phyloP scores from a whole-genome alignment of 37 sponge, comb jelly and placozoan species.

The Chondrilla cf. caribensis region DNA sequence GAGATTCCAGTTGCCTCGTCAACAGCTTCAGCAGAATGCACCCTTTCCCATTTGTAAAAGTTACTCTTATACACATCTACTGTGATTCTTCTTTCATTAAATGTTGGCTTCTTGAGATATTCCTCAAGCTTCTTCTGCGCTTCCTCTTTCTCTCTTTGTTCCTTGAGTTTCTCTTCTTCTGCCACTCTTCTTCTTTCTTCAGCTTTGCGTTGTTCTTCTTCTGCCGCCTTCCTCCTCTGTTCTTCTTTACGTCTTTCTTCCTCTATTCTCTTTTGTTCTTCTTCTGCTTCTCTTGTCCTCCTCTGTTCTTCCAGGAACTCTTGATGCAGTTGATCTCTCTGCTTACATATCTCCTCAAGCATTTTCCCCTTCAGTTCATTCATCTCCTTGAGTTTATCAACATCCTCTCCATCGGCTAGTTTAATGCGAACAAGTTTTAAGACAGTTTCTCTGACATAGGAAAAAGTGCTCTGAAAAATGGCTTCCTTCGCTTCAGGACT shows the following conservation, averaged over 20 bases:
- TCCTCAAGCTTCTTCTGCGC: not conserved
- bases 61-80: not conserved
- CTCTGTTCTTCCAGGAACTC: conserved; percentile 7
- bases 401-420: not conserved
- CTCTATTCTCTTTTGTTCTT: not conserved
- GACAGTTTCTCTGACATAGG: not conserved
- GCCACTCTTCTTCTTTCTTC: not conserved
- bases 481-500: conserved; percentile 4
- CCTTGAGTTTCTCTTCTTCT: not conserved
- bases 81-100: not conserved
- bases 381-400: not conserved
- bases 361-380: not conserved
- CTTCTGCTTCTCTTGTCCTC: not conserved
- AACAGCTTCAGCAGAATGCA: not conserved
- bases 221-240: not conserved
- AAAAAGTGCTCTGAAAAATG: not conserved
- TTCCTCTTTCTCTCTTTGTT: not conserved
- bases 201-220: not conserved
- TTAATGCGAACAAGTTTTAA: not conserved
- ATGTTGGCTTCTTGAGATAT: conserved; percentile 19
- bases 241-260: conserved; percentile 1
- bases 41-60: not conserved
- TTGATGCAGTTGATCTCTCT: not conserved
- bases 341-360: not conserved
- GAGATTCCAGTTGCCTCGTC: conserved; percentile 10